Evolutionary conservation across 1,140 invertebrate genomes (phyloP).

Genomic region (Piezodorus guildinii): DNA sequence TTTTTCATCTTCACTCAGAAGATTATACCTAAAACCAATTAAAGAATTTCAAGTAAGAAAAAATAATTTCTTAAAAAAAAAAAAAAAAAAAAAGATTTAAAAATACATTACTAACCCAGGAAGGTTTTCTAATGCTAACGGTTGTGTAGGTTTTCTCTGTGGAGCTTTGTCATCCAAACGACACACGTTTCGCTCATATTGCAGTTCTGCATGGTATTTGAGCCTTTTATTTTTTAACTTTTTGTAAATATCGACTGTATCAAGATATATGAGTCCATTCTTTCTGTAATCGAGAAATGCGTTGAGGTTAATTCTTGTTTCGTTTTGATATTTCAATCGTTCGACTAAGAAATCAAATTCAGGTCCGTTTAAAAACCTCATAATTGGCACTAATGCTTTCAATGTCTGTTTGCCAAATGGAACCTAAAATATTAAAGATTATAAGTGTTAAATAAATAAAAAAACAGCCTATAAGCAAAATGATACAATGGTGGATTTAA

Average conservation of each 20-base stretch:
- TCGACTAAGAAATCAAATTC: slow-evolving; percentile 70
- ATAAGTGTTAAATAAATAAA: too few relatives aligned
- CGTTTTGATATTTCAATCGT: slow-evolving; percentile 52
- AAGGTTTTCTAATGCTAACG: slow-evolving; percentile 61
- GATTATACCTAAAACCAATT: slow-evolving; percentile 39
- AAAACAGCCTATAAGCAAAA: too few relatives aligned
- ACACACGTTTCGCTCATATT: background rate
- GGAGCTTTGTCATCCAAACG: background rate
- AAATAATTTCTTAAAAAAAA: background rate
- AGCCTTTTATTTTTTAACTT: slow-evolving; percentile 49
- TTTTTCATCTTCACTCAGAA: slow-evolving; percentile 56
- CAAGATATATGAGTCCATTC: slow-evolving; percentile 55
- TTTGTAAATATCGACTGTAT: slow-evolving; percentile 52
- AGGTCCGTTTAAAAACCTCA: slow-evolving; percentile 57
- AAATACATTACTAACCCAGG: slow-evolving; percentile 50
- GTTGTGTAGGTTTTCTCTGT: slow-evolving; percentile 40
- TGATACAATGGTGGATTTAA: too few relatives aligned
- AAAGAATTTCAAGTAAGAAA: background rate
- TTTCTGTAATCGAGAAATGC: slow-evolving; percentile 49
- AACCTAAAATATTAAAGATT: slow-evolving; percentile 24
- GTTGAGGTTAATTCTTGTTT: slow-evolving; percentile 41
- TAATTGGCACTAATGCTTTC: slow-evolving; percentile 54
- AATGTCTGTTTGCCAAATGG: slow-evolving; percentile 32
- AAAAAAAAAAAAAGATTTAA: too few relatives aligned
- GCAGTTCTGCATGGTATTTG: slow-evolving; percentile 41